Evolutionary conservation across 2,797 vertebrate species (phyloP).

Genomic region (Echiichthys vipera): DNA sequence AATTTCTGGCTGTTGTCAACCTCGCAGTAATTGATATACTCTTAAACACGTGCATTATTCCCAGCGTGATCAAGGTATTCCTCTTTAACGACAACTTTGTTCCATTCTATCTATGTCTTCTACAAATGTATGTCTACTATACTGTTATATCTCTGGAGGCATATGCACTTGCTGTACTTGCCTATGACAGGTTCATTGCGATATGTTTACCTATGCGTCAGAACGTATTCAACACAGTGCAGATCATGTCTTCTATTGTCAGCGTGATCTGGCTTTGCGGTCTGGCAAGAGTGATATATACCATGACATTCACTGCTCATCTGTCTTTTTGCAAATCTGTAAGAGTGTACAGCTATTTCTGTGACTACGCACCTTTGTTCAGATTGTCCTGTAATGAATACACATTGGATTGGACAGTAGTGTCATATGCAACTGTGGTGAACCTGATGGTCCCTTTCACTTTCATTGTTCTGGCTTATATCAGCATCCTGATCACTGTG

Average conservation of each 20-base stretch:
- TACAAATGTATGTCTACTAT: conserved; percentile 69
- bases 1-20: conserved; percentile 68
- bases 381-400: conserved; percentile 70
- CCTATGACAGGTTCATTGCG: conserved; percentile 71
- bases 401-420: conserved; percentile 51
- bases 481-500: conserved; percentile 62
- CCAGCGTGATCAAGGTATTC: conserved; percentile 70
- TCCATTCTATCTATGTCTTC: conserved; percentile 62
- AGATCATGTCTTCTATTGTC: conserved; percentile 63
- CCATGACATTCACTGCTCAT: conserved; percentile 27
- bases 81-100: conserved; percentile 70
- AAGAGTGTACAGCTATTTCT: conserved; percentile 74
- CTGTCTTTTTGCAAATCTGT: conserved; percentile 74
- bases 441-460: conserved; percentile 34
- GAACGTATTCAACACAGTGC: conserved; percentile 60
- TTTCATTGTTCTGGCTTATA: conserved; percentile 66
- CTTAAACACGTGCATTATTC: conserved; percentile 66
- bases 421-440: conserved; percentile 34
- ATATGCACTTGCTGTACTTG: conserved; percentile 59
- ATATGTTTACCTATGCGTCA: conserved; percentile 76
- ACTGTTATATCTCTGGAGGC: conserved; percentile 47
- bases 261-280: conserved; percentile 38
- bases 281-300: background rate
- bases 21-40: conserved; percentile 67
- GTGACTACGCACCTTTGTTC: conserved; percentile 75